Conservation (phyloP, 2,113 vertebrate genomes). For the Gymnobelideus leadbeateri region DNA sequence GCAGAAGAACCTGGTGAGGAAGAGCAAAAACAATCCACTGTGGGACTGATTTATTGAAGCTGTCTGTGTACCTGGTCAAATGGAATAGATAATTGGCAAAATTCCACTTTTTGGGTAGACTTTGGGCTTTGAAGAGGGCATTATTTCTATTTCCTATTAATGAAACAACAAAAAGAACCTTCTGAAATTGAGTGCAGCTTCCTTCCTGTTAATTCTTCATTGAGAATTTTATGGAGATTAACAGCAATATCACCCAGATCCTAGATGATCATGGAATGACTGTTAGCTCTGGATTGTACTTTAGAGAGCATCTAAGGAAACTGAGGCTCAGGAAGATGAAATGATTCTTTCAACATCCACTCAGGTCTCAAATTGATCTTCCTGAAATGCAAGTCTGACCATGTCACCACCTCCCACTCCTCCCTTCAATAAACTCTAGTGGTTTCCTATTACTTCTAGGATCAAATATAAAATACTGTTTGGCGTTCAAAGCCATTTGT, state of each 20-base stretch:
- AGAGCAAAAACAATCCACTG: conserved; percentile 37
- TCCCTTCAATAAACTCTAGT: neutral
- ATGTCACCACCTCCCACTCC: neutral
- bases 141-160: conserved; percentile 46
- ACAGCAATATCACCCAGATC: neutral
- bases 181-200: conserved; percentile 5
- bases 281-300: neutral
- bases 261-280: neutral
- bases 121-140: conserved; percentile 8
- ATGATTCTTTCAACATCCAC: neutral
- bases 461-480: neutral
- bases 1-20: conserved; percentile 58
- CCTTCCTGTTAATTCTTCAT: neutral
- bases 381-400: neutral
- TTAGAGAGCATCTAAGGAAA: neutral
- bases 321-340: neutral
- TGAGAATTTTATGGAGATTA: neutral
- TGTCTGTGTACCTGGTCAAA: conserved; percentile 34
- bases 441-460: neutral
- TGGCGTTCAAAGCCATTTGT: neutral
- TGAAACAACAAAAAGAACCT: conserved; percentile 14
- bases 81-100: conserved; percentile 1
- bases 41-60: conserved; percentile 31
- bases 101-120: conserved; percentile 57
- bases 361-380: neutral